These are phyloP conservation scores for Neoaliturus tenellus DNA, from an alignment of 2,888 invertebrate species.

Conservation along the genomic window DNA sequence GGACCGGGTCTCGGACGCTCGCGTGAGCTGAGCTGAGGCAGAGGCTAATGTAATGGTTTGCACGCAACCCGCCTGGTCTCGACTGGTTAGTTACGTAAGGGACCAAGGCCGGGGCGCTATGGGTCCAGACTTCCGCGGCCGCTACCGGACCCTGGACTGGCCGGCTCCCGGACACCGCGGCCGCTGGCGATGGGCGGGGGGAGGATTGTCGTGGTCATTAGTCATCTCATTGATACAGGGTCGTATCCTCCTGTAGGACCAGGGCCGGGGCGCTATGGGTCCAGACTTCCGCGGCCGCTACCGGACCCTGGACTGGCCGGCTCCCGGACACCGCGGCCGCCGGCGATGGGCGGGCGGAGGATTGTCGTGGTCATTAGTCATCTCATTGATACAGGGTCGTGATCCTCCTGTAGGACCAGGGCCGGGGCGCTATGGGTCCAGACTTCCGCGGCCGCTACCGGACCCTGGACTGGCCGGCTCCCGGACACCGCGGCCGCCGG, in stretches of 20 bases:
- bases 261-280: no score
- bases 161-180: background rate
- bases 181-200: background rate
- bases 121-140: constrained; percentile 35
- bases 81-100: constrained; percentile 40
- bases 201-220: background rate
- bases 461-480: background rate
- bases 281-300: constrained; percentile 43
- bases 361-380: constrained; percentile 5
- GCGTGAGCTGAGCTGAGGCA: constrained; percentile 25
- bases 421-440: constrained; percentile 26
- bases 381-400: background rate
- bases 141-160: background rate
- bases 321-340: background rate
- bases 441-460: constrained; percentile 39
- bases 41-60: background rate
- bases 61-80: constrained; percentile 16
- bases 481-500: background rate
- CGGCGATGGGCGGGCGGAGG: background rate
- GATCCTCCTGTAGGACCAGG: no score
- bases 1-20: background rate
- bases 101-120: constrained; percentile 26
- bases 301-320: background rate
- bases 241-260: background rate
- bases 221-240: background rate